Conservation (phyloP, 2,113 vertebrate genomes). For the Antechinus flavipes region DNA sequence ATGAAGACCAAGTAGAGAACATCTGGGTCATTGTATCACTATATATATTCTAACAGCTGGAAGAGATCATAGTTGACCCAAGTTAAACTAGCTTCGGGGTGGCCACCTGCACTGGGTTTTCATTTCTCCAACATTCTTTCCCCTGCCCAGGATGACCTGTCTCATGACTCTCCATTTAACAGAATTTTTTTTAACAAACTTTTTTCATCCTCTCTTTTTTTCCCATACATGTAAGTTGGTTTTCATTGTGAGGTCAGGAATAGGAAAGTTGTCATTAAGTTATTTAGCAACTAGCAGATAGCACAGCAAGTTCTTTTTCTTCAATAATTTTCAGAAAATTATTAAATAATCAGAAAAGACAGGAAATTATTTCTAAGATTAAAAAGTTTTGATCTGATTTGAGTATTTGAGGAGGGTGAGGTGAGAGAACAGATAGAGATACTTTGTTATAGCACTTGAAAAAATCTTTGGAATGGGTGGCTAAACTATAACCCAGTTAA, state of each 20-base stretch:
- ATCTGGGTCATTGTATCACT: constrained; percentile 72
- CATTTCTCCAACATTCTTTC: constrained; percentile 72
- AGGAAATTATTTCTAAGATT: constrained; percentile 51
- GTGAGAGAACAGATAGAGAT: constrained; percentile 60
- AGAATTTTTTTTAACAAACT: constrained; percentile 44
- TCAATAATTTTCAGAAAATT: constrained; percentile 1
- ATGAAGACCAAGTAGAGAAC: constrained; percentile 66
- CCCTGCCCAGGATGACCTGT: constrained; percentile 57
- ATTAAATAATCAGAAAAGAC: constrained; percentile 13
- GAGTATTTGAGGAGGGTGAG: constrained; percentile 20
- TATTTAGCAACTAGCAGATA: constrained; percentile 35
- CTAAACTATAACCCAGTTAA: neutral
- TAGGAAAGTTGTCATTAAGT: neutral
- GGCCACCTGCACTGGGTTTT: constrained; percentile 69
- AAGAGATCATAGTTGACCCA: constrained; percentile 76
- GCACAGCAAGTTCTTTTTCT: constrained; percentile 45
- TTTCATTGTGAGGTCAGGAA: constrained; percentile 12
- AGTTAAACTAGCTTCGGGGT: constrained; percentile 70
- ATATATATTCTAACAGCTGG: constrained; percentile 78
- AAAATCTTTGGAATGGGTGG: constrained; percentile 26
- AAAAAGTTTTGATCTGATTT: constrained; percentile 2
- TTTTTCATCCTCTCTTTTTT: constrained; percentile 52
- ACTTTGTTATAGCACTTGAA: constrained; percentile 20
- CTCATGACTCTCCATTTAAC: constrained; percentile 55
- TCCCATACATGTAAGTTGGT: constrained; percentile 17